Conservation (phyloP, 2,797 vertebrate species). For the Falco naumanni region DNA sequence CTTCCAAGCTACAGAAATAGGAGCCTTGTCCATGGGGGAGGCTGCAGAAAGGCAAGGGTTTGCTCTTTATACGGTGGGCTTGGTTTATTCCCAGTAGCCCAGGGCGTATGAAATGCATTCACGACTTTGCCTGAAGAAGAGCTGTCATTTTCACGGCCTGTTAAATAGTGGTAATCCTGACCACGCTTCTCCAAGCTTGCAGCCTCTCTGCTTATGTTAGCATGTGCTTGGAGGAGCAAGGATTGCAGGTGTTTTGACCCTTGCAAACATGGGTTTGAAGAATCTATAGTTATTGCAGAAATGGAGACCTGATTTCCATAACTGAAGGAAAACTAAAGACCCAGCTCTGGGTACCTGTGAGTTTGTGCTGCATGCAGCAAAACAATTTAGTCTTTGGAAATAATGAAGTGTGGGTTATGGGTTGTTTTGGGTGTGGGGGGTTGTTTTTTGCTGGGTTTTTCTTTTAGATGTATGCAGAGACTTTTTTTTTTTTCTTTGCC, state of each 20-base stretch:
- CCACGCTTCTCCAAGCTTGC: background rate
- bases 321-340: background rate
- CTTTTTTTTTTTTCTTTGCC: background rate
- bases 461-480: background rate
- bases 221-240: background rate
- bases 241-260: background rate
- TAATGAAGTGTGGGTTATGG: background rate
- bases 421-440: background rate
- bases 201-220: fast-evolving
- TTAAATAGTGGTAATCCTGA: background rate
- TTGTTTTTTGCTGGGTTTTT: background rate
- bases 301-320: background rate
- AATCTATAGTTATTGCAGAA: background rate
- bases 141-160: background rate
- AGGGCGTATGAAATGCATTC: background rate
- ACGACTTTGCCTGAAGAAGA: background rate
- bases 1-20: background rate
- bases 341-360: background rate
- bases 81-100: background rate
- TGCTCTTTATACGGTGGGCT: background rate
- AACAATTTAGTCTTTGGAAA: background rate
- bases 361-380: background rate
- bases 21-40: background rate
- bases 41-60: background rate
- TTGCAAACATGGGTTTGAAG: background rate